Evolutionary conservation across 2,888 invertebrate genomes (phyloP).

Genomic region (Allacma fusca): DNA sequence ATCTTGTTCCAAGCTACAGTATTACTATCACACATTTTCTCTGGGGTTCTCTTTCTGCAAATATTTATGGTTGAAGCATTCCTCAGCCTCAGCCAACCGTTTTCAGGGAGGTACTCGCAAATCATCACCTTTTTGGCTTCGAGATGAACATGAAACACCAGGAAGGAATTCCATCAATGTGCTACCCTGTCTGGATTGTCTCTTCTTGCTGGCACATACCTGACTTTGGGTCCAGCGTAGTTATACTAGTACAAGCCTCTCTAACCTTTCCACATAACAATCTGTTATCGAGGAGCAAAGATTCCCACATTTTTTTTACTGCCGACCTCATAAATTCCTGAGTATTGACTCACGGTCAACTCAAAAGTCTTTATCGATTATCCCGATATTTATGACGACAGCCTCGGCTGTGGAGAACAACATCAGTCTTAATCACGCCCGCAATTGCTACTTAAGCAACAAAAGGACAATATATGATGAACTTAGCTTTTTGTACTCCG

Average conservation of each 20-base stretch:
- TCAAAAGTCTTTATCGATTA: not conserved
- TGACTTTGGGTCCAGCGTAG: not conserved
- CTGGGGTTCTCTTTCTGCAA: not conserved
- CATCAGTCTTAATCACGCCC: not conserved
- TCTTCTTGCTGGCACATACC: not conserved
- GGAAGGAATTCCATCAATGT: constrained; percentile 22
- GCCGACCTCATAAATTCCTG: constrained; percentile 25
- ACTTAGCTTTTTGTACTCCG: too few relatives aligned
- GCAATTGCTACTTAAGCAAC: too few relatives aligned
- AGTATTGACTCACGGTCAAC: constrained; percentile 25
- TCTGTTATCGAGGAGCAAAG: not conserved
- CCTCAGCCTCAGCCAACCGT: not conserved
- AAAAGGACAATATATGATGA: constrained; percentile 2
- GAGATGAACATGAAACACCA: not conserved
- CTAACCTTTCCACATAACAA: constrained; percentile 35
- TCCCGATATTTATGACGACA: constrained; percentile 22
- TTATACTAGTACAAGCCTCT: not conserved
- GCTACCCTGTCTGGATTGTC: not conserved
- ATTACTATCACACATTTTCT: too few relatives aligned
- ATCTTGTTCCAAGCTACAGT: too few relatives aligned
- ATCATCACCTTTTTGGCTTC: constrained; percentile 18
- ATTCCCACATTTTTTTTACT: constrained; percentile 21
- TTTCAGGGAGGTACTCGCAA: constrained; percentile 27
- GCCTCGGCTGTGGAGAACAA: not conserved
- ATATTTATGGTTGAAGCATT: not conserved